Conservation (phyloP, 2,113 vertebrate genomes). For the Collichthys lucidus region DNA sequence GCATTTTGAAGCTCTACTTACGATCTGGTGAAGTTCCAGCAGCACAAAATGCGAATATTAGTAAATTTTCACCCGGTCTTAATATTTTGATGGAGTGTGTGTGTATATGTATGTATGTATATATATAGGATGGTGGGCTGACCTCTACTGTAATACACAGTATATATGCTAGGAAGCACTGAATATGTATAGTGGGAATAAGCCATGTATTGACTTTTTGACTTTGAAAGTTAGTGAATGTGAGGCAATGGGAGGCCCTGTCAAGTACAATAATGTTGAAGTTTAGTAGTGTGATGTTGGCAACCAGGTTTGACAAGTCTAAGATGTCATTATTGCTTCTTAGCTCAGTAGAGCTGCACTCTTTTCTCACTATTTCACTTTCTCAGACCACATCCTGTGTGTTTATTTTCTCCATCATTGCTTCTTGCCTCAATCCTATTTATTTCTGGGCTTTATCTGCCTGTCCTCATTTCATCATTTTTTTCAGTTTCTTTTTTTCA, state of each 20-base stretch:
- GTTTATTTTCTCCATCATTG: not conserved
- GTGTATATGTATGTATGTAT: too few relatives aligned
- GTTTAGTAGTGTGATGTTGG: not conserved
- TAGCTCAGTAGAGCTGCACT: not conserved
- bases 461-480: not conserved
- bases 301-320: slow-evolving; percentile 16
- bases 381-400: not conserved
- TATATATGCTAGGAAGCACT: too few relatives aligned
- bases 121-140: too few relatives aligned
- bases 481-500: not conserved
- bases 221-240: not conserved
- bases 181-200: too few relatives aligned
- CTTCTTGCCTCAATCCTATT: not conserved
- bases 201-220: too few relatives aligned
- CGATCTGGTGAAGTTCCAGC: too few relatives aligned
- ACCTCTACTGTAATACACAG: too few relatives aligned
- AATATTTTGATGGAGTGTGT: too few relatives aligned
- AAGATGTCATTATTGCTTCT: slow-evolving; percentile 17
- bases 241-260: not conserved
- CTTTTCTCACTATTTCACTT: not conserved
- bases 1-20: too few relatives aligned
- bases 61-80: too few relatives aligned
- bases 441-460: not conserved
- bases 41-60: too few relatives aligned
- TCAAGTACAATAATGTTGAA: not conserved